These are phyloP conservation scores for Rattus norvegicus DNA, from an alignment of 2,113 vertebrate genomes.

Conservation along the genomic window DNA sequence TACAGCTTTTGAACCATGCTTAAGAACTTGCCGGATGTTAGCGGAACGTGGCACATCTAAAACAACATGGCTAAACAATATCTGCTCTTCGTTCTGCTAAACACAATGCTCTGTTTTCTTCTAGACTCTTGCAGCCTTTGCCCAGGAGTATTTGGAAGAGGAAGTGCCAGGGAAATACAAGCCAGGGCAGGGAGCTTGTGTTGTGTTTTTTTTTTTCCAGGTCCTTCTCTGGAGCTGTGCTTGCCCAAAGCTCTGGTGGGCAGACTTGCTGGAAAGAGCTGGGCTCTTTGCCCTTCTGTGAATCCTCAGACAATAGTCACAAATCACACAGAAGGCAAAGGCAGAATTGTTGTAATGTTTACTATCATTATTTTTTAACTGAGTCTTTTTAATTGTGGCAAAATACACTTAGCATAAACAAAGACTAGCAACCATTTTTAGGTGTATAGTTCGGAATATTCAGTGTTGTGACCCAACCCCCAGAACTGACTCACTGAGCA, in stretches of 20 bases:
- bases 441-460: background rate
- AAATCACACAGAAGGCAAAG: background rate
- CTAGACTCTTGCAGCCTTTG: slow-evolving; percentile 50
- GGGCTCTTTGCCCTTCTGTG: background rate
- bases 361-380: background rate
- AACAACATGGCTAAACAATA: slow-evolving; percentile 70
- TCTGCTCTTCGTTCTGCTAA: slow-evolving; percentile 70
- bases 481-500: background rate
- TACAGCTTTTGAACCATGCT: slow-evolving; percentile 70
- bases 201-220: background rate
- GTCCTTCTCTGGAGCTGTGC: background rate
- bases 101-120: slow-evolving; percentile 70
- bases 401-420: background rate
- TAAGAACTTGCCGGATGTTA: slow-evolving; percentile 76
- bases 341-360: background rate
- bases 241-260: background rate
- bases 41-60: slow-evolving; percentile 73
- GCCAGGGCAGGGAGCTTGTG: background rate
- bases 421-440: background rate
- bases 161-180: background rate
- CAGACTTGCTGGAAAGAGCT: background rate
- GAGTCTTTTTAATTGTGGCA: background rate
- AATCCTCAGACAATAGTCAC: background rate
- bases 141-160: slow-evolving; percentile 49
- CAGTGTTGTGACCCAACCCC: too few species aligned